Conservation (phyloP, 2,888 invertebrate species). For the Nezara viridula region DNA sequence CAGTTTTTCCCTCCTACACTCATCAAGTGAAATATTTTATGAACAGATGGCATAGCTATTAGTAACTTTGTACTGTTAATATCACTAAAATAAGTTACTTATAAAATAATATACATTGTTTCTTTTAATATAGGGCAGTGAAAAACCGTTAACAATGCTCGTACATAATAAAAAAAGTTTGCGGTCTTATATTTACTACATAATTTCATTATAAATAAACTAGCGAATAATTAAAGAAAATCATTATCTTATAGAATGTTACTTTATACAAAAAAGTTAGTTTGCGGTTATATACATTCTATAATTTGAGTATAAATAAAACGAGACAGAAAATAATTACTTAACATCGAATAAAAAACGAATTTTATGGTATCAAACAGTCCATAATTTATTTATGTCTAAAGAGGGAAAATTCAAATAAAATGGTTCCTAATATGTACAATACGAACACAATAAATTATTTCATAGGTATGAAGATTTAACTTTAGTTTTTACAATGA, state of each 20-base stretch:
- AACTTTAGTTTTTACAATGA: background rate
- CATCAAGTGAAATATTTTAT: background rate
- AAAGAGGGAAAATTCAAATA: background rate
- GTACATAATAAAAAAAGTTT: background rate
- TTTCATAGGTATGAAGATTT: background rate
- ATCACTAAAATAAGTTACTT: conserved; percentile 7
- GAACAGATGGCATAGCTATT: background rate
- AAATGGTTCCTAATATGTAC: background rate
- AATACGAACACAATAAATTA: conserved; percentile 43
- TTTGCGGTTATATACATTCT: background rate
- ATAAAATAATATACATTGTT: background rate
- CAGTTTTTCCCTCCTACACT: background rate
- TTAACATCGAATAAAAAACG: background rate
- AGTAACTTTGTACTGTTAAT: background rate
- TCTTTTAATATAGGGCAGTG: conserved; percentile 5
- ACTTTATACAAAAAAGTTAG: too few relatives aligned
- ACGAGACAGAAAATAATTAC: background rate
- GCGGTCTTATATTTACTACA: background rate
- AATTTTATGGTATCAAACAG: background rate
- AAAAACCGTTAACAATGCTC: background rate
- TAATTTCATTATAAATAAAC: background rate
- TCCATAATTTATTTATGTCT: background rate
- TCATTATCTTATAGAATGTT: background rate
- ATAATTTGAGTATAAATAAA: background rate
- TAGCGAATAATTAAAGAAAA: background rate